Base-by-base conservation (phyloP, 2,113 vertebrate species). In the Neopipo cinnamomea region DNA sequence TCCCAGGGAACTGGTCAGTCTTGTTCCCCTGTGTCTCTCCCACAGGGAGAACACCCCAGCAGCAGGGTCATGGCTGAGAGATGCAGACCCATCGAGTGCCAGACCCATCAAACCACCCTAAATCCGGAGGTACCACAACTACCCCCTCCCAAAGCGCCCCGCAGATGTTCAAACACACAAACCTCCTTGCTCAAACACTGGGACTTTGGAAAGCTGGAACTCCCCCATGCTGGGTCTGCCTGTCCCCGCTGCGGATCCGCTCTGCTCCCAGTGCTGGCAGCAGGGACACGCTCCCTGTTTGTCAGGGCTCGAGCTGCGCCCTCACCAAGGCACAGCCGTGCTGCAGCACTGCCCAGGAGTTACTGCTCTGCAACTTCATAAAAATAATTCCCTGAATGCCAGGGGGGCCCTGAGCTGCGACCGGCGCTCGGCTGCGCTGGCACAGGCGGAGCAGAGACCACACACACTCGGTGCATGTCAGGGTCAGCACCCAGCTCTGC, bases 91-190 rank as follows among this genome's bases (percentile, higher is more conserved):
- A 0, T 2, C 0, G 1, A 14, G 81, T 3, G 62, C 85, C 18
- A 9, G 18, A 4, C 23, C 27, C 42, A 52, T n/a, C 42, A 61
- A 70, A 5, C 2, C 37, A 5, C 67, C 77, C 39, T 4, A 24
- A 76, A 68, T 1, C 44, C 7, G 0, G 30, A 14, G 28, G 7
- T 9, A 9, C 33, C 0, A 0, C 35, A 2, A 20, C 11, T 3
- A 3, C 0, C 17, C 41, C 2, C 6, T 41, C 50, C 44, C 12
- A 2, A 33, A 53, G 44, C 0, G 0, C 39, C 71, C 55, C 58
- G 0, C 1, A 0, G 33, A 6, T 4, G 4, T 17, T 8, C 1
- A 21, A 52, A 63, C 2, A 0, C 70, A 14, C 58, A 8, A 58
- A 85, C 12, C 72, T 41, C 39, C 19, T 6, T 1, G 47, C 9